These are phyloP conservation scores for Musca domestica DNA, from an alignment of 1,140 invertebrate species.

Conservation along the genomic window DNA sequence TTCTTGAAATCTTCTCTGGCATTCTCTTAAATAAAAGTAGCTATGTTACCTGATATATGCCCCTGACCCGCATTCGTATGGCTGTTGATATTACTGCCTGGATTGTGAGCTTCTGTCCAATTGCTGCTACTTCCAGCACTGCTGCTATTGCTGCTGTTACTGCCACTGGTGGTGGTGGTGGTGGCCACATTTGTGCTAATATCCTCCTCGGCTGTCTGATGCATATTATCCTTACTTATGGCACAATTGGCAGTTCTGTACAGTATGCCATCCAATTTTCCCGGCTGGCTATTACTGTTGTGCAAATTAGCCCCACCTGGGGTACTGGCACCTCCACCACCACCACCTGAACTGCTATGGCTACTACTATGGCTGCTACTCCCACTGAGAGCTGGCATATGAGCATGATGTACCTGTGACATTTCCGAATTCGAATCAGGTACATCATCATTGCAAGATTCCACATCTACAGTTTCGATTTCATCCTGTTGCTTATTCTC, in stretches of 20 bases:
- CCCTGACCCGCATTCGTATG: background rate
- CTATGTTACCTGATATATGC: background rate
- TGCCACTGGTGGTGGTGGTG: constrained; percentile 27
- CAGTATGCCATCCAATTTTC: constrained; percentile 49
- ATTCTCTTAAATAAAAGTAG: constrained; percentile 1
- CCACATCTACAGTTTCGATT: constrained; percentile 59
- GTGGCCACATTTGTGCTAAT: constrained; percentile 27
- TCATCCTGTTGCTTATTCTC: constrained; percentile 53
- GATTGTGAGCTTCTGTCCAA: constrained; percentile 35
- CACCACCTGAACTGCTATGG: background rate
- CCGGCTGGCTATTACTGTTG: constrained; percentile 47
- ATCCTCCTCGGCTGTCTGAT: background rate
- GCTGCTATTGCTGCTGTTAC: constrained; percentile 40
- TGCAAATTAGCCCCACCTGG: constrained; percentile 37
- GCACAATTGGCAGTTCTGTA: constrained; percentile 47
- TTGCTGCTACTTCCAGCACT: constrained; percentile 38
- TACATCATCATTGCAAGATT: constrained; percentile 54
- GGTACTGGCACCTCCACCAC: constrained; percentile 19
- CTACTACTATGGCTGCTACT: constrained; percentile 18
- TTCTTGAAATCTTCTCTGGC: constrained; percentile 1
- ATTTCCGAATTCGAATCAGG: constrained; percentile 48
- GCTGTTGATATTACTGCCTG: background rate
- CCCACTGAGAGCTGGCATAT: background rate
- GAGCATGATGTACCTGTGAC: constrained; percentile 3
- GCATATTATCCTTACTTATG: constrained; percentile 42